phyloP scores from a whole-genome alignment of 2,888 invertebrate genomes.

The Orthosia gracilis region DNA sequence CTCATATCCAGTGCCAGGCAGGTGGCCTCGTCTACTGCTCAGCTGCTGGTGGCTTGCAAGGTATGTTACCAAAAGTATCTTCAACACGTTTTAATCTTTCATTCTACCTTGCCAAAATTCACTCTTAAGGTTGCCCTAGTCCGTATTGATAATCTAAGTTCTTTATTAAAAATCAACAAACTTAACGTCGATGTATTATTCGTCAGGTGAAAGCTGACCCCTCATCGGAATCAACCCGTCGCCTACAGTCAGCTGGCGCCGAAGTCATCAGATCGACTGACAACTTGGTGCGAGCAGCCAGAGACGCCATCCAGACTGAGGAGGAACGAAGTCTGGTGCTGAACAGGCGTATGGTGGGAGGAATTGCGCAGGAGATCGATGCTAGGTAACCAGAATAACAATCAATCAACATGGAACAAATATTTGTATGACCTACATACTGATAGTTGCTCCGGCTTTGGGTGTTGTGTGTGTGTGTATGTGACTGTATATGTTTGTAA shows the following conservation, averaged over 20 bases:
- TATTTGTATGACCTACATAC: no score
- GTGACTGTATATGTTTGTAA: no score
- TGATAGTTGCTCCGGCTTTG: no score
- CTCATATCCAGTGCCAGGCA: constrained; percentile 98
- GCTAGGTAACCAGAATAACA: constrained; percentile 89
- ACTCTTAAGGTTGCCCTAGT: no score
- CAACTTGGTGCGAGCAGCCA: constrained; percentile 98
- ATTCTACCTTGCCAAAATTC: no score
- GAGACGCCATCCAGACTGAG: constrained; percentile 97
- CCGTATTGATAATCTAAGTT: no score
- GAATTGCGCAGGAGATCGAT: constrained; percentile 98
- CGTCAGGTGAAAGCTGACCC: constrained; percentile 97
- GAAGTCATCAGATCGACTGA: constrained; percentile 99
- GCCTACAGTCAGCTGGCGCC: constrained; percentile 98
- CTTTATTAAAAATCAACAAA: no score
- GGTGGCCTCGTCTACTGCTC: constrained; percentile 99
- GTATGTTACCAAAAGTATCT: constrained; percentile 78
- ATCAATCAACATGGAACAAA: no score
- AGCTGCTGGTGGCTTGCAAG: constrained; percentile 99
- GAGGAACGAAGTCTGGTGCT: constrained; percentile 98
- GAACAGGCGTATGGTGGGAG: constrained; percentile 98
- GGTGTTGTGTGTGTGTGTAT: no score
- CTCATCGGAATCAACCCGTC: constrained; percentile 97
- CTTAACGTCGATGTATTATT: no score
- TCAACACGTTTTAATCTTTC: no score